Evolutionary conservation across 2,113 vertebrate species (phyloP), one percentile per base, ranked within the genome.

Genomic region (Poeciliopsis prolifica): DNA sequence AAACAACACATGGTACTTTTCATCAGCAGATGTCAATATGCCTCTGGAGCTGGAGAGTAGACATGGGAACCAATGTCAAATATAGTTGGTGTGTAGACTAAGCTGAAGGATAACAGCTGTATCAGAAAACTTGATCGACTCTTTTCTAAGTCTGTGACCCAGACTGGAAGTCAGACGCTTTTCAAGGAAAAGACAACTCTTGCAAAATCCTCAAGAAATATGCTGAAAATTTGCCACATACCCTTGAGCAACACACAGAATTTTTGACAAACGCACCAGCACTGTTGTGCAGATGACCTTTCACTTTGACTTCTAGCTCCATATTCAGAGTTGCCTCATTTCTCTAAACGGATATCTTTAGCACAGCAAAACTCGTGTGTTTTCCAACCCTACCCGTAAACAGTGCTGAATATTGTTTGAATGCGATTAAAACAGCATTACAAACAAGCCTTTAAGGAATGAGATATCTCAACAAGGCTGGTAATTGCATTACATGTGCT

Each of bases 51-150:
- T 62, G 42, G 54, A 79, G 70, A 74, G 35, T 44, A 78, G 85
- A 86, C 89, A 86, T 88, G 90, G 83, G 87, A 91, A 88, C 87
- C 88, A 87, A 87, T 89, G 91, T 79, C 87, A 90, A 44, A 11
- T 65, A 30, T 58, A 80, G 72, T 88, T 82, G 89, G 88, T 89
- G 88, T 89, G 79, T 91, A 80, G 90, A 90, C 91, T 91, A 85
- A 83, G 75, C 88, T 89, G 76, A 74, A 85, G 82, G 87, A 88
- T 85, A 87, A 86, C 67, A 37, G 61, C 40, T 13, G 72, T 86
- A 85, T 88, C 78, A 77, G 63, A 79, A 73, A 77, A 51, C 66
- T 77, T 79, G 77, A 88, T 78, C 78, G 74, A 85, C 66, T 77
- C 68, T 1, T 51, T 68, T 75, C 78, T 78, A 74, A 30, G 73